Evolutionary conservation across 2,888 invertebrate genomes (phyloP).

Genomic region (Nomada goodeniana): DNA sequence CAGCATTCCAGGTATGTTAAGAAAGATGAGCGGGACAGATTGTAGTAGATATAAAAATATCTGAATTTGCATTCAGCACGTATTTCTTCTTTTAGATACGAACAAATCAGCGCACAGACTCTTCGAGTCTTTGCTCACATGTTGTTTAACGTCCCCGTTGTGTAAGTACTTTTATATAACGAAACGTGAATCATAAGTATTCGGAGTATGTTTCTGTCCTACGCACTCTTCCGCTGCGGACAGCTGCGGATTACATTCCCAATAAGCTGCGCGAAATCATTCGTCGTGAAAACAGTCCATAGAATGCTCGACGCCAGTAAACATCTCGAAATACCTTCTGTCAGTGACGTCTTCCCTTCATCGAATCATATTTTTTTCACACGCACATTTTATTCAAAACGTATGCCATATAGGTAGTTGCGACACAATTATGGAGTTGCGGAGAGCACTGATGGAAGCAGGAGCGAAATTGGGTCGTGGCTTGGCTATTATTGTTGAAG

Average conservation of each 20-base stretch:
- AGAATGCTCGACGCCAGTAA: constrained; percentile 48
- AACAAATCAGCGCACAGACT: constrained; percentile 80
- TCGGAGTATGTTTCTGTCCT: constrained; percentile 32
- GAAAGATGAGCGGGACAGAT: background rate
- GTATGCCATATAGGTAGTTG: constrained; percentile 72
- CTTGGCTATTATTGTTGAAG: constrained; percentile 85
- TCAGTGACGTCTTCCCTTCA: background rate
- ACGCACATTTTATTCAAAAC: background rate
- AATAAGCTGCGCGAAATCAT: constrained; percentile 67
- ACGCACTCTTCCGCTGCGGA: constrained; percentile 22
- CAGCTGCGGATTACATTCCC: constrained; percentile 79
- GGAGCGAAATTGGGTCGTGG: constrained; percentile 78
- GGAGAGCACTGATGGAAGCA: constrained; percentile 74
- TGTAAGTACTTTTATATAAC: constrained; percentile 77
- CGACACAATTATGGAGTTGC: constrained; percentile 76
- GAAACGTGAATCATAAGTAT: constrained; percentile 53
- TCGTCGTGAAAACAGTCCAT: constrained; percentile 72
- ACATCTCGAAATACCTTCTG: constrained; percentile 37
- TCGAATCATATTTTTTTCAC: background rate
- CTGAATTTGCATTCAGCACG: constrained; percentile 14
- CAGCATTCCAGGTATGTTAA: constrained; percentile 74
- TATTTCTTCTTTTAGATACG: constrained; percentile 73
- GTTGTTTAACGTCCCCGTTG: constrained; percentile 79
- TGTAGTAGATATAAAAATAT: background rate
- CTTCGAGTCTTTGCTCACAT: constrained; percentile 82